These are phyloP conservation scores for Colletes latitarsis DNA, from an alignment of 1,140 invertebrate species.

Conservation along the genomic window DNA sequence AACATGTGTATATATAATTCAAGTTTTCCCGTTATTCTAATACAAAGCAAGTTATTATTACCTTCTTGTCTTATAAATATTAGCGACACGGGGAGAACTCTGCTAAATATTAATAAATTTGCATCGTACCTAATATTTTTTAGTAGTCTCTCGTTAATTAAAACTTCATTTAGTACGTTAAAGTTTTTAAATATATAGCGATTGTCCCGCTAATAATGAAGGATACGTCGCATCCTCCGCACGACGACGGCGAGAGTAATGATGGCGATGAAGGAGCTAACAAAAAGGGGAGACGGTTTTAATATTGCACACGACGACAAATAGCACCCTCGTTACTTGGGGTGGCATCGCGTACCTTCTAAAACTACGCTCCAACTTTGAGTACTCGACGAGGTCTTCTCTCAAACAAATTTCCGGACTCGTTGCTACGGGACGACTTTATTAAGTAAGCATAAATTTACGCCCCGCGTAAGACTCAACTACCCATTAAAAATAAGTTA, in stretches of 20 bases:
- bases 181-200: neutral
- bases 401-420: conserved; percentile 7
- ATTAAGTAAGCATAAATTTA: conserved; percentile 52
- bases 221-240: neutral
- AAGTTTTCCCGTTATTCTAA: too few species aligned
- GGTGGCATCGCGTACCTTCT: conserved; percentile 45
- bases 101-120: too few species aligned
- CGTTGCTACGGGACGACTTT: conserved; percentile 42
- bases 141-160: neutral
- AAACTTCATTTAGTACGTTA: neutral
- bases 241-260: conserved; percentile 19
- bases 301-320: conserved; percentile 67
- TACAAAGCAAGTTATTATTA: too few species aligned
- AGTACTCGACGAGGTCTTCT: conserved; percentile 23
- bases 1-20: too few species aligned
- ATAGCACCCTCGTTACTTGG: conserved; percentile 63
- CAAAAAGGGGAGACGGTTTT: conserved; percentile 54
- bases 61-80: too few species aligned
- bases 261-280: neutral
- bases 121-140: too few species aligned
- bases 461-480: neutral
- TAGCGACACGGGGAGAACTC: too few species aligned
- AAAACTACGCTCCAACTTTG: conserved; percentile 38
- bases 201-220: neutral
- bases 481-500: conserved; percentile 21